Evolutionary conservation across 2,888 invertebrate genomes (phyloP), one percentile per base, ranked within the genome.

Genomic region (Megamerina dolium): DNA sequence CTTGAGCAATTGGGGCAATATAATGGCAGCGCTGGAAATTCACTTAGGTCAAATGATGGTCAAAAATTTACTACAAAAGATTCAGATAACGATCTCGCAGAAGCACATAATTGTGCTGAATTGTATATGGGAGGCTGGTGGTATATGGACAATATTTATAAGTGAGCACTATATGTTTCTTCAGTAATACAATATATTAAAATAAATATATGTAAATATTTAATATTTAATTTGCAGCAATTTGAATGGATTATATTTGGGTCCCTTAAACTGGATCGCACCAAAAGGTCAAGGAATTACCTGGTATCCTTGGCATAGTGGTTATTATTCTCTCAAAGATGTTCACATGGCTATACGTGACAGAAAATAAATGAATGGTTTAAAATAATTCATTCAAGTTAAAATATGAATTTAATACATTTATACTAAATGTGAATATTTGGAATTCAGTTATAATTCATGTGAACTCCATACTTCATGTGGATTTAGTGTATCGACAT

Each of bases 91-190:
- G 84, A 84, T 57, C 81, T 79, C 79, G 73, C 73, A 18, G 80
- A 80, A 43, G 80, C 80, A 2, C n/a, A n/a, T n/a, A 78, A 77
- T 44, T 84, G 84, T 62, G 81, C 83, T 0, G 63, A 70, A 30
- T 76, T 78, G 41, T 82, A 82, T 51, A 75, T 77, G 2, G 84
- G 83, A 1, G 83, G 78, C 2, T 84, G 84, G 84, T 84, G 84
- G 84, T 83, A 82, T 62, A 79, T 77, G 54, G 77, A 79, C 29
- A 83, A 83, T 52, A 82, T 82, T 52, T 77, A 77, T 51, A 78
- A 78, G 79, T 78, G 20, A 23, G 33, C 14, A 16, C 3, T 13
- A 18, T 4, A 16, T 12, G 5, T 5, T 1, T n/a, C 4, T 6
- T 20, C 14, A 2, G n/a, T 5, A 35, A 35, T n/a, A n/a, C n/a